Evolutionary conservation across 1,140 invertebrate species (phyloP).

Genomic region (Whitmania pigra): DNA sequence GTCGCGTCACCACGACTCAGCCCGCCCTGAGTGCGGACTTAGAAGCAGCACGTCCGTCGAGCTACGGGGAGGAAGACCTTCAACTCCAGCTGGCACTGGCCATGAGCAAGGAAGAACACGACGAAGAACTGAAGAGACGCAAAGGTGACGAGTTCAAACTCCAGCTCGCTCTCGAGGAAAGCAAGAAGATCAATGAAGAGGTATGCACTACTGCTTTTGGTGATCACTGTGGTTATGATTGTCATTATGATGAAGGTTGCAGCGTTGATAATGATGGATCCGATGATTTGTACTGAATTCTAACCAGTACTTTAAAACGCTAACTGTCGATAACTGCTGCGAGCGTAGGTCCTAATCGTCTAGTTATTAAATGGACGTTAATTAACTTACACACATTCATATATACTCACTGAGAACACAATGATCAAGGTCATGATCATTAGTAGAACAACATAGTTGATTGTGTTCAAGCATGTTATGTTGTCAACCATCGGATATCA

Average conservation of each 20-base stretch:
- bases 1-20: constrained; percentile 25
- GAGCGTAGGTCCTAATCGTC: no score
- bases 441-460: no score
- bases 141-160: constrained; percentile 54
- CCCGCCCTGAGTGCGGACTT: constrained; percentile 51
- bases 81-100: constrained; percentile 93
- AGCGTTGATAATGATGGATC: neutral
- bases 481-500: no score
- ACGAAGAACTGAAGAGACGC: constrained; percentile 12
- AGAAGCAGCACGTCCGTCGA: constrained; percentile 82
- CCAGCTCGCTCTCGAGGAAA: constrained; percentile 82
- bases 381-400: no score
- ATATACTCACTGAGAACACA: no score
- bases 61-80: constrained; percentile 90
- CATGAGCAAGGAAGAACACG: constrained; percentile 60
- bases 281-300: no score
- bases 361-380: no score
- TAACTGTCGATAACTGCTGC: no score
- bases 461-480: no score
- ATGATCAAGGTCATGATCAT: no score
- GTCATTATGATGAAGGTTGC: neutral
- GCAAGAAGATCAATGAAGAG: constrained; percentile 58
- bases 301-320: no score
- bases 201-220: neutral
- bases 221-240: constrained; percentile 11